Evolutionary conservation across 2,888 invertebrate species (phyloP).

Genomic region (Melanotus villosus): DNA sequence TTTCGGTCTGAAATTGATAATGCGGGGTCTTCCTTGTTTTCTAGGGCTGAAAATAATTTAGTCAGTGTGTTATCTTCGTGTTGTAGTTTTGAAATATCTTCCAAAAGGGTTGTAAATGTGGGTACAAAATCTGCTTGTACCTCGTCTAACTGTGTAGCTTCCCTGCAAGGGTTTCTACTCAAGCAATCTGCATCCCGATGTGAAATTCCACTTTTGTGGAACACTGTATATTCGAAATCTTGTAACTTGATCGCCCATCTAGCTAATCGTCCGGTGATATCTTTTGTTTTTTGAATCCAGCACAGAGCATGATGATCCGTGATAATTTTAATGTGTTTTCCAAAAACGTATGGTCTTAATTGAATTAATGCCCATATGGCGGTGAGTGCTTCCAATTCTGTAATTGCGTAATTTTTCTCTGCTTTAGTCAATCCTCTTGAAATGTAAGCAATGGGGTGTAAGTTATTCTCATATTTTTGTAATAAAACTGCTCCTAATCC

Average conservation of each 20-base stretch:
- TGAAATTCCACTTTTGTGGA: conserved; percentile 36
- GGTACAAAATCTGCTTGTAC: background rate
- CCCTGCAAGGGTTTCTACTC: background rate
- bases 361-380: conserved; percentile 51
- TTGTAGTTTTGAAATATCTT: background rate
- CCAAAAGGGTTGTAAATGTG: no score
- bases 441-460: background rate
- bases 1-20: background rate
- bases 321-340: conserved; percentile 15
- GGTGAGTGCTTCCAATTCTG: background rate
- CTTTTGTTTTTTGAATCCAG: background rate
- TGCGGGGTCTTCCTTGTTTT: background rate
- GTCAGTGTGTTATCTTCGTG: background rate
- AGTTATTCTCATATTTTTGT: background rate
- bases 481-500: background rate
- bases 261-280: conserved; percentile 34
- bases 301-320: conserved; percentile 40
- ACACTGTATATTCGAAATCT: conserved; percentile 44
- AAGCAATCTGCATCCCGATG: background rate
- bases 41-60: background rate
- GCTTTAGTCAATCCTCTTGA: background rate
- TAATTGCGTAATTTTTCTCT: background rate
- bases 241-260: conserved; percentile 43
- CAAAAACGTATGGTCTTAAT: background rate
- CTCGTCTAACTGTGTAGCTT: background rate